phyloP scores from a whole-genome alignment of 2,113 vertebrate species.

The Scophthalmus maximus region DNA sequence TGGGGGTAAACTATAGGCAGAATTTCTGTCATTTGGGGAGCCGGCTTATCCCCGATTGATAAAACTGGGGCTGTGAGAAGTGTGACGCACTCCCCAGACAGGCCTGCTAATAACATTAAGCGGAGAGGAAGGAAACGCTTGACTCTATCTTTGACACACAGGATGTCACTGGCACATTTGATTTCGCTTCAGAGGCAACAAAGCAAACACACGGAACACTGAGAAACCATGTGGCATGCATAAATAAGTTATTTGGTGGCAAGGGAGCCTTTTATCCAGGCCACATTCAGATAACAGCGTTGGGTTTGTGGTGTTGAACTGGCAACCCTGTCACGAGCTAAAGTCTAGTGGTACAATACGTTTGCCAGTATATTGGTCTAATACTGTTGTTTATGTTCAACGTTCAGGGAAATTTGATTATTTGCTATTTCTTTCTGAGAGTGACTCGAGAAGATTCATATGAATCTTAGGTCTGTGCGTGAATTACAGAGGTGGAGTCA shows the following conservation, averaged over 20 bases:
- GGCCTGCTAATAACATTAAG: constrained; percentile 51
- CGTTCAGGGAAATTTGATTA: neutral
- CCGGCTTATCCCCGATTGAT: constrained; percentile 49
- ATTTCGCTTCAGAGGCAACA: constrained; percentile 34
- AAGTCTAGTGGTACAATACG: neutral
- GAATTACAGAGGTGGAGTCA: too few relatives aligned
- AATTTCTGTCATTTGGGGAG: constrained; percentile 38
- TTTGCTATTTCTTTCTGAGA: too few relatives aligned
- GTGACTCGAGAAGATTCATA: neutral
- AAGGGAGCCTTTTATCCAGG: constrained; percentile 10
- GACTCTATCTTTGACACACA: constrained; percentile 26
- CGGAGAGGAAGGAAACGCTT: constrained; percentile 46
- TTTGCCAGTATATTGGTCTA: too few relatives aligned
- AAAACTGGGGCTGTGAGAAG: constrained; percentile 51
- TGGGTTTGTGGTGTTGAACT: constrained; percentile 4
- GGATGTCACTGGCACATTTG: constrained; percentile 37
- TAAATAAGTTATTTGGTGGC: constrained; percentile 40
- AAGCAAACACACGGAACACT: constrained; percentile 27
- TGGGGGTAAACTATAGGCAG: constrained; percentile 43
- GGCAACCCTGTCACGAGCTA: neutral
- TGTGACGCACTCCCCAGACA: constrained; percentile 59
- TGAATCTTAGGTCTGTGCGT: neutral
- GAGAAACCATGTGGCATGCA: constrained; percentile 26
- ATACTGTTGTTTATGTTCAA: neutral
- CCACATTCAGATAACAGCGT: constrained; percentile 1